Evolutionary conservation across 2,888 invertebrate genomes (phyloP).

Genomic region (Drosophila setosimentum): DNA sequence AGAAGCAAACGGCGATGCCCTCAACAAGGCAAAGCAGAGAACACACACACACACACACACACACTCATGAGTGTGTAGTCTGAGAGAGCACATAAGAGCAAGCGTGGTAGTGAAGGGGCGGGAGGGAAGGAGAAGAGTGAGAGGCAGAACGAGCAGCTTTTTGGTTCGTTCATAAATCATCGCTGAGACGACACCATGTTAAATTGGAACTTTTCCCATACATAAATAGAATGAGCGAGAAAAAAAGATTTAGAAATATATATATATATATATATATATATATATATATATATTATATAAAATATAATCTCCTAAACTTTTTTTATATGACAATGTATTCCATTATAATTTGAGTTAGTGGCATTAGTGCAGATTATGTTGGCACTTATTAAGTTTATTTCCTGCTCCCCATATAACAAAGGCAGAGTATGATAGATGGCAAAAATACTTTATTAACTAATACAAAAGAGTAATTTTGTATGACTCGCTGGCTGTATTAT

Average conservation of each 20-base stretch:
- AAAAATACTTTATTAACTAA: background rate
- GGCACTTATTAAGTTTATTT: conserved; percentile 8
- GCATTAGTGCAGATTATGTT: conserved; percentile 10
- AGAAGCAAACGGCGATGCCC: conserved; percentile 57
- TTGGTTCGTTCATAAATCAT: conserved; percentile 76
- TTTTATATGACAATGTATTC: conserved; percentile 10
- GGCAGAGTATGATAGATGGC: too few relatives aligned
- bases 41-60: conserved; percentile 30
- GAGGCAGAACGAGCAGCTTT: conserved; percentile 57
- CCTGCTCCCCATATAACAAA: background rate
- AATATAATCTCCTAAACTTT: conserved; percentile 2
- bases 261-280: conserved; percentile 8
- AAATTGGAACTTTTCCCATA: conserved; percentile 83
- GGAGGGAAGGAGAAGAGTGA: conserved; percentile 7
- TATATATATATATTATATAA: conserved; percentile 2
- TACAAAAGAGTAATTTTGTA: background rate
- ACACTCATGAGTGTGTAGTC: conserved; percentile 29
- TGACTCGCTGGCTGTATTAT: background rate
- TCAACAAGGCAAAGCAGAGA: conserved; percentile 49
- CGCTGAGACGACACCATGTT: conserved; percentile 81
- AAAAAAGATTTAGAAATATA: conserved; percentile 24
- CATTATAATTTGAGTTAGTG: conserved; percentile 13
- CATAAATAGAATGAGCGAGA: conserved; percentile 67
- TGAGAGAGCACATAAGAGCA: conserved; percentile 10
- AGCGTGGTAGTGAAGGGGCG: background rate